Evolutionary conservation across 1,140 invertebrate genomes (phyloP).

Genomic region (Pseudomyrmex gracilis): DNA sequence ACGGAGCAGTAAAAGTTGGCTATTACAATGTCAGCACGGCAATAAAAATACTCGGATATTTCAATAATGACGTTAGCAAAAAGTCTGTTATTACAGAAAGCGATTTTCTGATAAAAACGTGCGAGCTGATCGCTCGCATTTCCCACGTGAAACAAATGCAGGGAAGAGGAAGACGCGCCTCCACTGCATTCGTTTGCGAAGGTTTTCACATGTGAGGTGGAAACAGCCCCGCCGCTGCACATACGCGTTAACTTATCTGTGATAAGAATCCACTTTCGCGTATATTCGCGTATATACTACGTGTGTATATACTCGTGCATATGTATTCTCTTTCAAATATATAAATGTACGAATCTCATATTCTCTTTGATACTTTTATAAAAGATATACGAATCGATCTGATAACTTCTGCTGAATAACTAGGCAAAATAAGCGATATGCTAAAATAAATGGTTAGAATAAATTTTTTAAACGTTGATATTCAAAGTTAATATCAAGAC

Average conservation of each 20-base stretch:
- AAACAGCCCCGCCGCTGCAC: neutral
- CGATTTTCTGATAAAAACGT: constrained; percentile 20
- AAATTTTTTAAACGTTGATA: too few species aligned
- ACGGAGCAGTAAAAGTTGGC: constrained; percentile 6
- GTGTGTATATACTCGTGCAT: neutral
- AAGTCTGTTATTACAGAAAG: constrained; percentile 44
- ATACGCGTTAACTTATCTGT: constrained; percentile 23
- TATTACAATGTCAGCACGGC: too few species aligned
- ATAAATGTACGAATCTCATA: neutral
- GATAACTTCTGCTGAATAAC: too few species aligned
- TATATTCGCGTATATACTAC: neutral
- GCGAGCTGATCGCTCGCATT: constrained; percentile 35
- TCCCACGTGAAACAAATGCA: constrained; percentile 6
- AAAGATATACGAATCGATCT: neutral
- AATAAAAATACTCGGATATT: constrained; percentile 28
- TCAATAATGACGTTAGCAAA: neutral
- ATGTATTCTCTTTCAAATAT: neutral
- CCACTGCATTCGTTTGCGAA: neutral
- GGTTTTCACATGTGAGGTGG: neutral
- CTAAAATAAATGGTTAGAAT: too few species aligned
- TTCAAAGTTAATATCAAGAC: too few species aligned
- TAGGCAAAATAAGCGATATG: too few species aligned
- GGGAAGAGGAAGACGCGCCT: neutral
- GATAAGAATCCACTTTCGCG: constrained; percentile 3
- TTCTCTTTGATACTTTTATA: neutral